phyloP scores from a whole-genome alignment of 2,888 invertebrate genomes.

The Cataglyphis rosenhaueri region DNA sequence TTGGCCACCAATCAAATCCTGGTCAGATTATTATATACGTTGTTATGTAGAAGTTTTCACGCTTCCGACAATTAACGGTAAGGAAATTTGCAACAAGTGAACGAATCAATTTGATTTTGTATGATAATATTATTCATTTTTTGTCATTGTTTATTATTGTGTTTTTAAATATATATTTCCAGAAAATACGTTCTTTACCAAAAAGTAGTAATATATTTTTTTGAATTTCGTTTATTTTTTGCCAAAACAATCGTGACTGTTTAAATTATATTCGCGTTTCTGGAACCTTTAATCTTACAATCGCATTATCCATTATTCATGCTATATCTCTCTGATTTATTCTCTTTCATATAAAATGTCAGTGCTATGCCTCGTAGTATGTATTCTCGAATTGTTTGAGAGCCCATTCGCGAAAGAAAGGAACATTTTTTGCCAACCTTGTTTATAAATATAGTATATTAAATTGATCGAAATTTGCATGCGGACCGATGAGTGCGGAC shows the following conservation, averaged over 20 bases:
- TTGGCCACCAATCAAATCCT: background rate
- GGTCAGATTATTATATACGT: background rate
- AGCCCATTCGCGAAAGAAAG: background rate
- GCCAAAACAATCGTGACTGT: background rate
- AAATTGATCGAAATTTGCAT: slow-evolving; percentile 42
- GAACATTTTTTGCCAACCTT: background rate
- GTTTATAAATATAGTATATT: slow-evolving; percentile 6
- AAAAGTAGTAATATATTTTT: background rate
- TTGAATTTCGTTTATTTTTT: background rate
- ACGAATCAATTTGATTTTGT: background rate
- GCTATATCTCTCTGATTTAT: background rate
- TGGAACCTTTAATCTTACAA: background rate
- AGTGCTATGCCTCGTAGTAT: background rate
- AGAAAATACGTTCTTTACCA: background rate
- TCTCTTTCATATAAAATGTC: background rate
- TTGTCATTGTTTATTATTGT: slow-evolving; percentile 1
- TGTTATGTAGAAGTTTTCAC: background rate
- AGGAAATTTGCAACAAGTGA: background rate
- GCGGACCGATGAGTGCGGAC: background rate
- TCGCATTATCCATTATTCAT: background rate
- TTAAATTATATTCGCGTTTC: background rate
- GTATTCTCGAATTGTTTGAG: slow-evolving; percentile 9
- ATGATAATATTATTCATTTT: background rate
- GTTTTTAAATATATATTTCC: background rate
- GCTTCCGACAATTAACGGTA: background rate